These are phyloP conservation scores for Junonia oenone DNA, from an alignment of 2,888 invertebrate genomes.

Conservation along the genomic window DNA sequence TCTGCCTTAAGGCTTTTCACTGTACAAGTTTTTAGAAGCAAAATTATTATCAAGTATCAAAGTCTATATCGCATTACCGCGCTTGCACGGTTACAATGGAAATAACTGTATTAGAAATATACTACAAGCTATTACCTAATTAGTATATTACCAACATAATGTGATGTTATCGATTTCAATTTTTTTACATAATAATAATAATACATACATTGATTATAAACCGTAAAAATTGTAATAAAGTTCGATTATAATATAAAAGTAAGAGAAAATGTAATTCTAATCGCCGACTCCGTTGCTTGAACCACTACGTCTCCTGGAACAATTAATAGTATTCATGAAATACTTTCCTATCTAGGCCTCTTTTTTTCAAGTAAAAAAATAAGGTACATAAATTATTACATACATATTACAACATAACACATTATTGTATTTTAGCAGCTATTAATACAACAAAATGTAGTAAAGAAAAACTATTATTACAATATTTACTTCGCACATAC, in stretches of 20 bases:
- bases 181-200: background rate
- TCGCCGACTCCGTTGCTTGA: slow-evolving; percentile 43
- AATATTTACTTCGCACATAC: no score
- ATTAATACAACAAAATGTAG: no score
- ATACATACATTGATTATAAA: slow-evolving; percentile 1
- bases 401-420: no score
- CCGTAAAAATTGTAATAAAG: slow-evolving; percentile 7
- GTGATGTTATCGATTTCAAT: background rate
- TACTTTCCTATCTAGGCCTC: no score
- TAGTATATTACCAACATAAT: slow-evolving; percentile 6
- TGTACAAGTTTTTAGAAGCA: no score
- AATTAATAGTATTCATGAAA: background rate
- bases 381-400: no score
- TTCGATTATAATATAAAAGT: background rate
- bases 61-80: no score
- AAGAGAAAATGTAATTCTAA: slow-evolving; percentile 25
- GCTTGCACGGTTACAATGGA: no score
- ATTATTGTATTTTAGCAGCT: no score
- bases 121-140: background rate
- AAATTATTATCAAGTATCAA: no score
- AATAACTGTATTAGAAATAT: background rate
- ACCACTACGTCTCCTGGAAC: slow-evolving; percentile 51
- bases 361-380: no score
- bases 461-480: no score
- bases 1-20: background rate